Evolutionary conservation across 2,797 vertebrate species (phyloP), one percentile per base, ranked within the genome.

Genomic region (Notoglanidium macrostoma): DNA sequence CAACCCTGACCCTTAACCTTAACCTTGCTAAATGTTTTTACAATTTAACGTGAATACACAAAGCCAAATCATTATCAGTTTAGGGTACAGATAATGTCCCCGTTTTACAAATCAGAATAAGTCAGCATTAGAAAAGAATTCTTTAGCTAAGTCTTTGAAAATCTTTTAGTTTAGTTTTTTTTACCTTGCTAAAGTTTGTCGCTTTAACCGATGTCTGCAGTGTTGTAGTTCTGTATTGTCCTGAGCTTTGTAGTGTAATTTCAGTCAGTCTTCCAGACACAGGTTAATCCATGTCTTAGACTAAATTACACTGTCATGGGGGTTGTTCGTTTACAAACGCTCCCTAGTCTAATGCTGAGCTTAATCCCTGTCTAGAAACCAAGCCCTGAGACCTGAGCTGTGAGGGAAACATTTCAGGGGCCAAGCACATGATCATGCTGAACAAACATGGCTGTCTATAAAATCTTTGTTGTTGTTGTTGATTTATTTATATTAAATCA

Each of bases 341-440:
- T 57, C 59, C 57, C 46, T 61, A 59, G 29, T 82, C 46, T 83
- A 51, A 88, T 49, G 49, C 49, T 35, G 15, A 59, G 35, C 78
- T 77, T 83, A 81, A 85, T 44, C 46, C 6, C 44, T 55, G 84
- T 85, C 70, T 88, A 78, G 78, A 68, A 85, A 68, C 51, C 35
- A 32, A 9, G 74, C 79, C 87, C 78, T 77, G 17, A 46, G 29
- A 67, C 23, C 61, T 78, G 29, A 78, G 49, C 73, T 40, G 55
- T 57, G 32, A 49, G 44, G 54, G 54, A 44, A 57, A 10, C 44
- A 44, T 46, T 35, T n/a, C 0, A 2, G n/a, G 74, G 74, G n/a
- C 46, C 73, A 77, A 77, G 59, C 73, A 49, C 40, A 59, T 19
- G 59, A 23, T 15, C n/a, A 51, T 83, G 35, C 35, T 40, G 35